Evolutionary conservation across 1,140 invertebrate genomes (phyloP), one percentile per base, ranked within the genome.

Genomic region (Nymphalis io): DNA sequence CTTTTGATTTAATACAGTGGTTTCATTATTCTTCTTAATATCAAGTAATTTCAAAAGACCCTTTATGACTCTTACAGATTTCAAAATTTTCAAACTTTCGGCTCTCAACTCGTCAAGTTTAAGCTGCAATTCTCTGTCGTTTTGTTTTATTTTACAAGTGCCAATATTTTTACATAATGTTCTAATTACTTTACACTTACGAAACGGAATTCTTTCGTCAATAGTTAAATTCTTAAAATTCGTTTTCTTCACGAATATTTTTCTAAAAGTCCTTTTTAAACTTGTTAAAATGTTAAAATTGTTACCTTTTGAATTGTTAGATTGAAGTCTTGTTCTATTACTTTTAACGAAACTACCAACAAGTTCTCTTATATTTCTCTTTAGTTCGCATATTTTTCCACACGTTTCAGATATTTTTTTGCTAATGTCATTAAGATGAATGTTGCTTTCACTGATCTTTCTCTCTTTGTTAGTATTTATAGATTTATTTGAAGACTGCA

Each of bases 61-160:
- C 73, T 85, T 90, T 13, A 88, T 85, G 18, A 81, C 82, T 58
- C 74, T 80, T 11, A 88, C 72, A 27, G 67, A 80, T 70, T 78
- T 80, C 15, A 90, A 60, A 27, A 87, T 80, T 40, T 75, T 80
- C 11, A 71, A 57, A 42, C 80, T 82, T 81, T 88, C 86, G 8
- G 16, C 21, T 62, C 73, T 79, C 39, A 90, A 71, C 5, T 84
- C 60, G 21, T 76, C 61, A 38, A 90, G 59, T 71, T 85, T 88
- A 3, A 57, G 53, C 27, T 73, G 71, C 27, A 89, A 69, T n/a
- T 67, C 18, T 64, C 74, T 82, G 27, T 81, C 68, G 13, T 61
- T 79, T 6, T 46, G 38, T 10, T 75, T 70, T 10, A 78, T 38
- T 70, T 77, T 74, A 59, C 82, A 88, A 2, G 76, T 60, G 13